phyloP scores from a whole-genome alignment of 2,113 vertebrate genomes.

The Nibea coibor region DNA sequence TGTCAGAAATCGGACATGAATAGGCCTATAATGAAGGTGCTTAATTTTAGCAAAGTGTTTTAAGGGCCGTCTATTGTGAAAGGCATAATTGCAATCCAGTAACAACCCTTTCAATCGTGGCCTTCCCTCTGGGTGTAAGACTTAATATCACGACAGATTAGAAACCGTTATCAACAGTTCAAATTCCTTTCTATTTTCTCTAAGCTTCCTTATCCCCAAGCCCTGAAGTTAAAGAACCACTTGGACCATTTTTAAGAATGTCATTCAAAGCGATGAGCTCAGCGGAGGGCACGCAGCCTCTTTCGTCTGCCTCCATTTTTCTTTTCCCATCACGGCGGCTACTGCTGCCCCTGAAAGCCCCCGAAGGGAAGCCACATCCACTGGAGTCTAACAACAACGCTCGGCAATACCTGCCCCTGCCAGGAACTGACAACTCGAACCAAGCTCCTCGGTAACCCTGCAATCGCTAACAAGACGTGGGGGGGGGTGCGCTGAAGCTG shows the following conservation, averaged over 20 bases:
- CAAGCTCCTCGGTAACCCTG: slow-evolving; percentile 50
- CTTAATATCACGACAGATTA: slow-evolving; percentile 33
- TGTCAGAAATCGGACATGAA: slow-evolving; percentile 36
- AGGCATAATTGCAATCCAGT: slow-evolving; percentile 28
- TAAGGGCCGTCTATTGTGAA: slow-evolving; percentile 30
- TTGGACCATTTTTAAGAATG: slow-evolving; percentile 41
- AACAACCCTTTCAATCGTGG: slow-evolving; percentile 1
- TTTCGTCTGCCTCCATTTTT: slow-evolving; percentile 46
- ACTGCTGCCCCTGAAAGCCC: slow-evolving; percentile 48
- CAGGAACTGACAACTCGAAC: slow-evolving; percentile 66
- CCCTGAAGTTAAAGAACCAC: slow-evolving; percentile 31
- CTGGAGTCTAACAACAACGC: slow-evolving; percentile 49
- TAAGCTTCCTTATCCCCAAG: slow-evolving; percentile 23
- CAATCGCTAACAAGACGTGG: slow-evolving; percentile 59
- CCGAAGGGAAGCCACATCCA: slow-evolving; percentile 44
- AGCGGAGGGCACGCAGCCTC: slow-evolving; percentile 42
- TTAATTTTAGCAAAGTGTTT: slow-evolving; percentile 34
- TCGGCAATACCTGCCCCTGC: slow-evolving; percentile 58
- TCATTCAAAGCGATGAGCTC: slow-evolving; percentile 62
- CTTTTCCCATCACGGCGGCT: slow-evolving; percentile 32
- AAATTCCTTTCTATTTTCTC: slow-evolving; percentile 17
- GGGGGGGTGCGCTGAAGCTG: slow-evolving; percentile 52
- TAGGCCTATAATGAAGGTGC: slow-evolving; percentile 14
- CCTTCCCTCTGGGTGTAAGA: slow-evolving; percentile 22
- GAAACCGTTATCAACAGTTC: slow-evolving; percentile 26